Evolutionary conservation across 1,140 invertebrate species (phyloP).

Genomic region (Aphis craccivora): DNA sequence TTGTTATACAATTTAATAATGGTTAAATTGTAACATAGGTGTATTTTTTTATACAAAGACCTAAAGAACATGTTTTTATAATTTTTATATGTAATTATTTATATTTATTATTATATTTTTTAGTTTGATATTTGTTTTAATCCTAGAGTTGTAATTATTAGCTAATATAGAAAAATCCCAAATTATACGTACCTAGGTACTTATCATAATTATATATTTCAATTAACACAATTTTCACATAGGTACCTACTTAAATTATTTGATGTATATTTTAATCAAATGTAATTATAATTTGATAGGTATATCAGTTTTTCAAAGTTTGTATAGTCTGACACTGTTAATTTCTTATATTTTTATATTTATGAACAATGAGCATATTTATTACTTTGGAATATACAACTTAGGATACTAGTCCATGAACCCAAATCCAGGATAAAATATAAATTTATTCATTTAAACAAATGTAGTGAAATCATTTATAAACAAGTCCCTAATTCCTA

Average conservation of each 20-base stretch:
- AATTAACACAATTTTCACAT: neutral
- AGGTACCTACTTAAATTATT: neutral
- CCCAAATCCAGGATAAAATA: too few relatives aligned
- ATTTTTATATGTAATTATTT: too few relatives aligned
- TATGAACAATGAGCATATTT: neutral
- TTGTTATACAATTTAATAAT: neutral
- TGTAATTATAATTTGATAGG: neutral
- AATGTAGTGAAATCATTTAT: too few relatives aligned
- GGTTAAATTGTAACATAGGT: neutral
- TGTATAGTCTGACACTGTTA: neutral
- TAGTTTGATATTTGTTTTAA: neutral
- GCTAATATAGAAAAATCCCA: neutral
- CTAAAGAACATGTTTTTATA: neutral
- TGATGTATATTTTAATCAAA: neutral
- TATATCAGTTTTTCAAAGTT: neutral
- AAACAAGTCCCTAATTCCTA: neutral
- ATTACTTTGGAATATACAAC: neutral
- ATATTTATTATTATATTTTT: neutral
- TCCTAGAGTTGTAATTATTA: neutral
- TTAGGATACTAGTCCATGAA: neutral
- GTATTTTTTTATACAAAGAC: neutral
- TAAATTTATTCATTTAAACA: too few relatives aligned
- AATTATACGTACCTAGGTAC: neutral
- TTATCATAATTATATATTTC: neutral
- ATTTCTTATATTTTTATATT: neutral